These are phyloP conservation scores for Malachius bipustulatus DNA, from an alignment of 2,888 invertebrate species.

Conservation along the genomic window DNA sequence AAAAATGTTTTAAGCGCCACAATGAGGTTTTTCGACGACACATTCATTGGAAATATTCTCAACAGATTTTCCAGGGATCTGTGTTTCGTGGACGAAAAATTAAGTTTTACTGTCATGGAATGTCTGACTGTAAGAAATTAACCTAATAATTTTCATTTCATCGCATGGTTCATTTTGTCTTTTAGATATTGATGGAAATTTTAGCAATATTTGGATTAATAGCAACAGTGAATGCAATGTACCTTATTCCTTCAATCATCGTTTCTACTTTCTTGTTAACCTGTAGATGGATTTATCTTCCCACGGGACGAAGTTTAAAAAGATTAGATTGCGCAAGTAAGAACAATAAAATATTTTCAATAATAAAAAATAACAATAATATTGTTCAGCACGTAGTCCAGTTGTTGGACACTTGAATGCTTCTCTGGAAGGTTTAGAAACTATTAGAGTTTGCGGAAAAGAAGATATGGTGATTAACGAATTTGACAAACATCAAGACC, in stretches of 20 bases:
- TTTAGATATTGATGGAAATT: too few relatives aligned
- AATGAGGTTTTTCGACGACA: conserved; percentile 28
- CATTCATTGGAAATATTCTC: conserved; percentile 29
- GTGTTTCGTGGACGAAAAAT: conserved; percentile 23
- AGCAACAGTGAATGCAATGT: conserved; percentile 43
- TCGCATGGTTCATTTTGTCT: too few relatives aligned
- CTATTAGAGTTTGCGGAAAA: conserved; percentile 30
- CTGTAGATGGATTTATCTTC: conserved; percentile 20
- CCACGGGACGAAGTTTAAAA: conserved; percentile 23
- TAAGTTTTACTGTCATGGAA: conserved; percentile 16
- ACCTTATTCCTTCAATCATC: conserved; percentile 19
- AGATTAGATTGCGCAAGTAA: conserved; percentile 25
- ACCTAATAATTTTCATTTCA: too few relatives aligned
- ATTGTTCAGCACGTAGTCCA: conserved; percentile 32
- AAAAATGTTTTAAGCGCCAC: conserved; percentile 21
- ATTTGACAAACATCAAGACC: conserved; percentile 32
- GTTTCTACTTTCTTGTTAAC: conserved; percentile 15
- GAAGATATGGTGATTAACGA: conserved; percentile 28
- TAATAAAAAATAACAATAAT: too few relatives aligned
- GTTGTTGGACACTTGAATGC: conserved; percentile 33
- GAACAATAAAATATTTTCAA: conserved; percentile 29
- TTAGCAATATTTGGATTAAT: conserved; percentile 21
- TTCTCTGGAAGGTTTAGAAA: conserved; percentile 31
- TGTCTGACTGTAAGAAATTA: background rate
- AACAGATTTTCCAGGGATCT: conserved; percentile 30